phyloP scores from a whole-genome alignment of 2,113 vertebrate species.

The Hylia prasina region DNA sequence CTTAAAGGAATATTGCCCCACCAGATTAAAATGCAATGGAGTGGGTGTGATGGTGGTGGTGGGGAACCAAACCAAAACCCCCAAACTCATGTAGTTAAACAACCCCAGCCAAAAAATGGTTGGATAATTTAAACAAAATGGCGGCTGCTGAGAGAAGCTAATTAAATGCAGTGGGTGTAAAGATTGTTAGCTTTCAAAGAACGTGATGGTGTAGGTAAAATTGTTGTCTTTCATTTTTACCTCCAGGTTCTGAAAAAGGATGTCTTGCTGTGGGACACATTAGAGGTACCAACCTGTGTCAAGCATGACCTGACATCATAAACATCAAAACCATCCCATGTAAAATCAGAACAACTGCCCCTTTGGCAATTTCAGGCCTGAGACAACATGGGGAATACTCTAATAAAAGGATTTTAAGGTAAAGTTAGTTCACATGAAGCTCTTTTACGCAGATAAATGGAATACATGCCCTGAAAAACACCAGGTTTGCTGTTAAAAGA shows the following conservation, averaged over 20 bases:
- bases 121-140: neutral
- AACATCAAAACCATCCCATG: neutral
- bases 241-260: neutral
- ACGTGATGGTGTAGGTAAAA: neutral
- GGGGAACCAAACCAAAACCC: neutral
- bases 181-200: neutral
- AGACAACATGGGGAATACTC: neutral
- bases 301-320: accelerated
- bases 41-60: accelerated
- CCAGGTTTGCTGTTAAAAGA: neutral
- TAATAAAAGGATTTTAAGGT: neutral
- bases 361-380: neutral
- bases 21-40: neutral
- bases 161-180: neutral
- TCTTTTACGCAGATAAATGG: neutral
- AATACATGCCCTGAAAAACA: neutral
- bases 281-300: neutral
- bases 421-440: neutral
- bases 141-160: neutral
- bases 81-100: accelerated
- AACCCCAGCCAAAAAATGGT: neutral
- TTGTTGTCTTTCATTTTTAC: neutral
- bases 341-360: neutral
- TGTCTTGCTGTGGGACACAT: neutral
- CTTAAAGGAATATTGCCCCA: neutral